phyloP scores from a whole-genome alignment of 1,140 invertebrate genomes.

The Drosophila pectinifera region DNA sequence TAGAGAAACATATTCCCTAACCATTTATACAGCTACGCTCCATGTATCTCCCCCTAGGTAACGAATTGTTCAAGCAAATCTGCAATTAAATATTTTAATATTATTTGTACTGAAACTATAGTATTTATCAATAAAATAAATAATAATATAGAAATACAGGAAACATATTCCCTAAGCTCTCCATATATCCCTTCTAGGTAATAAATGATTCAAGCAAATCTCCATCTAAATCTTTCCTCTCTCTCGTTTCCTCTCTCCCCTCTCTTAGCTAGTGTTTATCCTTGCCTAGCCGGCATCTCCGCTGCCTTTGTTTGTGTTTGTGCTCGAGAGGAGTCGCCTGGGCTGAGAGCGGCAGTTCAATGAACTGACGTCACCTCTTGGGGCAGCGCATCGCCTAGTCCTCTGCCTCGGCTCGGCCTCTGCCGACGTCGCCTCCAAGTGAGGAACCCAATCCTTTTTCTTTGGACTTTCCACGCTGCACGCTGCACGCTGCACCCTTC shows the following conservation, averaged over 20 bases:
- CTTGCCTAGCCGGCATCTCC: conserved; percentile 29
- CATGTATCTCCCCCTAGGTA: too few relatives aligned
- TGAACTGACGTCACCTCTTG: conserved; percentile 78
- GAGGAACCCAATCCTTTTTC: conserved; percentile 70
- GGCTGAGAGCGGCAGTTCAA: conserved; percentile 51
- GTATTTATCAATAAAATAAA: too few relatives aligned
- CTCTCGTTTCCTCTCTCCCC: background rate
- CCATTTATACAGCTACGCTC: too few relatives aligned
- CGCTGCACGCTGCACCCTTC: conserved; percentile 77
- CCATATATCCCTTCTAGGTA: background rate
- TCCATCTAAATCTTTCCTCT: background rate
- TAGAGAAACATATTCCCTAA: too few relatives aligned
- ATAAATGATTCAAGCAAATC: background rate
- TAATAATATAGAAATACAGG: too few relatives aligned
- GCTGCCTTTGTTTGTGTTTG: conserved; percentile 35
- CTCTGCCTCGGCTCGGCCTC: conserved; percentile 16
- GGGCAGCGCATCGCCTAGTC: conserved; percentile 60
- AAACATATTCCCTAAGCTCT: too few relatives aligned
- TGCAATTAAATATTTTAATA: too few relatives aligned
- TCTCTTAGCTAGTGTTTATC: conserved; percentile 2
- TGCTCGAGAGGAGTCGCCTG: conserved; percentile 36
- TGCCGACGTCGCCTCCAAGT: conserved; percentile 11
- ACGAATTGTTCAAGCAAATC: too few relatives aligned
- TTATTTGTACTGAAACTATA: too few relatives aligned
- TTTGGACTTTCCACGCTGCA: conserved; percentile 66